Percentiles rank a stretch among this genome's conserved stretches.
Conservation (phyloP, 2,797 vertebrate genomes). For the Pseudocheirus occidentalis region DNA sequence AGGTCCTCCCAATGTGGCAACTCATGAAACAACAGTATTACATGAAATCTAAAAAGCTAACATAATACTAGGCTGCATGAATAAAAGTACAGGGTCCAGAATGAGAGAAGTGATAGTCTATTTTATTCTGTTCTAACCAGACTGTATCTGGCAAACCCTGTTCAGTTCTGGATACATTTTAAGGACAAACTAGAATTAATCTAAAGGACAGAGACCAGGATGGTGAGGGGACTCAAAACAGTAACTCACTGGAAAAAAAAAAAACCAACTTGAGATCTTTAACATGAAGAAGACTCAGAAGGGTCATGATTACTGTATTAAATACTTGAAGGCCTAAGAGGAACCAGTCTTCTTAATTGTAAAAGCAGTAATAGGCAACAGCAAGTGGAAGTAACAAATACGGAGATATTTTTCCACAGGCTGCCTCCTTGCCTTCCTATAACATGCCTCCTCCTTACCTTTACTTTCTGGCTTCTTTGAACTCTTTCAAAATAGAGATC, state of each 20-base stretch:
- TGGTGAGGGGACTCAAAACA: not conserved
- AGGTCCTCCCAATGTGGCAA: not conserved
- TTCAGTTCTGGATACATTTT: not conserved
- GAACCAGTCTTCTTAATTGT: not conserved
- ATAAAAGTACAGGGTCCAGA: not conserved
- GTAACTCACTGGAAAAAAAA: not conserved
- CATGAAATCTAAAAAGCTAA: not conserved
- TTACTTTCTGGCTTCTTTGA: not conserved
- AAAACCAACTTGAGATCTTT: not conserved
- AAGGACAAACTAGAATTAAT: not conserved
- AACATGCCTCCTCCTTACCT: not conserved
- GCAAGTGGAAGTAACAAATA: not conserved
- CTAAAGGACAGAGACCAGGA: not conserved
- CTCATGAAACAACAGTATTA: not conserved
- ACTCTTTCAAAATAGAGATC: not conserved
- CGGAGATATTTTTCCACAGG: not conserved
- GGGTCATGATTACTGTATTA: not conserved
- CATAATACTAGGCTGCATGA: not conserved
- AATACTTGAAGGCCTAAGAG: not conserved
- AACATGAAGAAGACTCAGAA: not conserved
- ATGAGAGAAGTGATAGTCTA: not conserved
- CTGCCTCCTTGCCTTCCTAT: not conserved
- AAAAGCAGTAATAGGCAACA: not conserved
- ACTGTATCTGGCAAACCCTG: not conserved
- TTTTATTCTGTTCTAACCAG: not conserved